A percentile compares a stretch with the other conserved stretches of the same genome.
Evolutionary conservation across 2,113 vertebrate genomes (phyloP).

Genomic region (Dascyllus trimaculatus): DNA sequence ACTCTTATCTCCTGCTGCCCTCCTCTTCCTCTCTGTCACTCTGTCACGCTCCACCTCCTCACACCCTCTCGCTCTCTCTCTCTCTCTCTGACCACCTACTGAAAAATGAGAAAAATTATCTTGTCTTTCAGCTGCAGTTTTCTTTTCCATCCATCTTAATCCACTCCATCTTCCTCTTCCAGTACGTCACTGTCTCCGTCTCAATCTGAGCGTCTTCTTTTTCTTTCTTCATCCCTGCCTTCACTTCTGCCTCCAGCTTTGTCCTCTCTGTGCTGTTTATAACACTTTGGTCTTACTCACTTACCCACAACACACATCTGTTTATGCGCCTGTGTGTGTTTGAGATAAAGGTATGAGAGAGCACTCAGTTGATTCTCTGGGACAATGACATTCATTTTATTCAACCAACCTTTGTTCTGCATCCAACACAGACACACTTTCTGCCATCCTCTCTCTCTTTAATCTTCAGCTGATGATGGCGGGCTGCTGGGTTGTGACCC

Average conservation of each 20-base stretch:
- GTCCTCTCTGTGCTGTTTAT: slow-evolving; percentile 14
- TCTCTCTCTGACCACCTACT: slow-evolving; percentile 47
- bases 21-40: slow-evolving; percentile 62
- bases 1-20: slow-evolving; percentile 64
- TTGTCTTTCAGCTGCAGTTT: slow-evolving; percentile 64
- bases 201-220: slow-evolving; percentile 2
- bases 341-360: slow-evolving; percentile 34
- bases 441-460: slow-evolving; percentile 41
- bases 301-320: background rate
- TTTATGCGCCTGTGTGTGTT: slow-evolving; percentile 15
- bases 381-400: slow-evolving; percentile 51
- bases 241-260: slow-evolving; percentile 41
- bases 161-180: slow-evolving; percentile 12
- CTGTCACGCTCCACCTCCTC: slow-evolving; percentile 65
- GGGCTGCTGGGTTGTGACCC: slow-evolving; percentile 44
- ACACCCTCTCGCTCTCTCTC: slow-evolving; percentile 1
- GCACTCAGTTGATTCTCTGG: slow-evolving; percentile 31
- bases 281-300: slow-evolving; percentile 25
- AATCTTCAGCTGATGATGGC: slow-evolving; percentile 61
- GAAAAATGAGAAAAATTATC: slow-evolving; percentile 72
- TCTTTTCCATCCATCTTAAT: slow-evolving; percentile 69
- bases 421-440: slow-evolving; percentile 16
- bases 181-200: slow-evolving; percentile 15
- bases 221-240: slow-evolving; percentile 10
- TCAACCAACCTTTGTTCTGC: slow-evolving; percentile 42